These are phyloP conservation scores for Delichon dasypus DNA, from an alignment of 2,797 vertebrate genomes.

Conservation along the genomic window DNA sequence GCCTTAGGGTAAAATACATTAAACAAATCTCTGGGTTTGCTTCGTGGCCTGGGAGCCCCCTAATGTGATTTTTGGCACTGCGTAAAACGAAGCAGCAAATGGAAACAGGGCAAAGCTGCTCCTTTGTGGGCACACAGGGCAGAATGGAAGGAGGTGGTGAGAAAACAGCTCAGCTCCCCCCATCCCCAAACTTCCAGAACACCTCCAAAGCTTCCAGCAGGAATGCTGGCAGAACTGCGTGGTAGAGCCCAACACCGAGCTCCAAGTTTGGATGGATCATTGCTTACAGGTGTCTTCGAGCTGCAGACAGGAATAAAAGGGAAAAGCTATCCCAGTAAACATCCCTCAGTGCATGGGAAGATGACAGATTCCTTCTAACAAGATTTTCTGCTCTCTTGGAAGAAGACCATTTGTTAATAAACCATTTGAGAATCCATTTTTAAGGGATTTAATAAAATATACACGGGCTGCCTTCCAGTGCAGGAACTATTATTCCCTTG, in stretches of 20 bases:
- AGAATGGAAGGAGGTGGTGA: not conserved
- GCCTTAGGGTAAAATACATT: constrained; percentile 44
- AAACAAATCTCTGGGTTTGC: not conserved
- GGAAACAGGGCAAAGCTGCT: not conserved
- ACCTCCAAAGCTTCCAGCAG: not conserved
- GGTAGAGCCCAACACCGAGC: not conserved
- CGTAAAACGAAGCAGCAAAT: not conserved
- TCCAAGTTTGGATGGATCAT: not conserved
- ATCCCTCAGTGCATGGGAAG: constrained; percentile 22
- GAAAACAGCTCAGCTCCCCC: not conserved
- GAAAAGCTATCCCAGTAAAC: not conserved
- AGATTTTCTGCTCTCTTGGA: constrained; percentile 62
- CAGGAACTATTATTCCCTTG: constrained; percentile 66
- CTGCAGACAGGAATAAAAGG: not conserved
- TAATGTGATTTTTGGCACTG: constrained; percentile 33
- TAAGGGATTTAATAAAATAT: constrained; percentile 73
- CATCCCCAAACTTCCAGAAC: not conserved
- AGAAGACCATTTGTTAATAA: constrained; percentile 64
- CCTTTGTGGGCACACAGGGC: not conserved
- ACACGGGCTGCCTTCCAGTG: constrained; percentile 30
- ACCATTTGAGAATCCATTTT: constrained; percentile 66
- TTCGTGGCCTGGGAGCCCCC: not conserved
- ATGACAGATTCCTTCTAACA: constrained; percentile 58
- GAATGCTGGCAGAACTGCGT: not conserved
- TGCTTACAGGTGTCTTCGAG: constrained; percentile 25